Conservation (phyloP, 2,797 vertebrate species). For the Malurus splendens region DNA sequence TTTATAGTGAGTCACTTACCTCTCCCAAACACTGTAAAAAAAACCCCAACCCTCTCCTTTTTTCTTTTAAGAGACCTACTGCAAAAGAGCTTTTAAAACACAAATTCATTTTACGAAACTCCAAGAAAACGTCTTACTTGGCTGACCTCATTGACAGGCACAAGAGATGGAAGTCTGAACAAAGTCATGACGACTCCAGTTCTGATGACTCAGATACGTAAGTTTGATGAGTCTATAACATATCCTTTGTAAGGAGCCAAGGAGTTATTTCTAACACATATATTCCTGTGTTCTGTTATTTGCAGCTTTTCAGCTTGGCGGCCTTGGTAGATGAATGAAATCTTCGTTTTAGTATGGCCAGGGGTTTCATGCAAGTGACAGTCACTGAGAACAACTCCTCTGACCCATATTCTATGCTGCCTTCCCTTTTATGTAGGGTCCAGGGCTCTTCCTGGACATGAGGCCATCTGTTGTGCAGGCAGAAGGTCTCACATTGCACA, state of each 20-base stretch:
- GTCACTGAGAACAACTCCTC: not conserved
- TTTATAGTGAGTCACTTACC: not conserved
- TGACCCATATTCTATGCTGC: not conserved
- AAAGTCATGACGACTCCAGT: slow-evolving; percentile 87
- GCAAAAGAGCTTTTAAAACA: slow-evolving; percentile 97
- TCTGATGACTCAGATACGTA: slow-evolving; percentile 94
- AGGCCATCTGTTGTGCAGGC: not conserved
- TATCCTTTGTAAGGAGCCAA: not conserved
- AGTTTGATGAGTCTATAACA: slow-evolving; percentile 42
- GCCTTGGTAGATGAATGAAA: not conserved
- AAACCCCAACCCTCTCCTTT: not conserved
- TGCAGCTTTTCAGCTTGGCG: not conserved
- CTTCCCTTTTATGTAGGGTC: not conserved
- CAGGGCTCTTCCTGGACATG: not conserved
- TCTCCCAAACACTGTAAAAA: not conserved
- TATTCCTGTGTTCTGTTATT: not conserved
- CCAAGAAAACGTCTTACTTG: slow-evolving; percentile 97
- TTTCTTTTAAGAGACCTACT: slow-evolving; percentile 84
- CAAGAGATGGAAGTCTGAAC: slow-evolving; percentile 94
- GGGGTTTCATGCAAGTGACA: not conserved
- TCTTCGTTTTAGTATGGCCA: not conserved
- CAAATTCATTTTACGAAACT: slow-evolving; percentile 92
- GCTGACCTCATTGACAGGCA: slow-evolving; percentile 96
- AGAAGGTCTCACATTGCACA: not conserved
- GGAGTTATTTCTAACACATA: not conserved